Percentiles rank a stretch among this genome's conserved stretches.
phyloP scores from a whole-genome alignment of 2,888 invertebrate species.

The Pammene aurita region DNA sequence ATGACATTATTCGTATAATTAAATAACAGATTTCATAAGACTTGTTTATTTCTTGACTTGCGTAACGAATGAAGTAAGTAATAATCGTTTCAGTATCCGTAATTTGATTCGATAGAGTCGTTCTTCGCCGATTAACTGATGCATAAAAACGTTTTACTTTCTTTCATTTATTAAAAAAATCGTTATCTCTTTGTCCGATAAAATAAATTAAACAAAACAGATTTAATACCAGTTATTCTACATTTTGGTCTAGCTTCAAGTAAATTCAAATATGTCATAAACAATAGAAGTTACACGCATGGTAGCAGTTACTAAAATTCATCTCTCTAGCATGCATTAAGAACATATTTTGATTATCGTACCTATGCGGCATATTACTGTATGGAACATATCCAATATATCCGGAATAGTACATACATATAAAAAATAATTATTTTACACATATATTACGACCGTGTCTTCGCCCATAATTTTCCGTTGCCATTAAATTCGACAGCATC shows the following conservation, averaged over 20 bases:
- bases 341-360: no score
- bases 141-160: conserved; percentile 8
- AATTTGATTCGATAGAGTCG: conserved; percentile 24
- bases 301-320: no score
- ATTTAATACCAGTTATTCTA: no score
- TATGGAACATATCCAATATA: no score
- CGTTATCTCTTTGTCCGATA: not conserved
- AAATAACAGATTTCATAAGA: conserved; percentile 10
- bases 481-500: conserved; percentile 13
- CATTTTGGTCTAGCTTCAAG: no score
- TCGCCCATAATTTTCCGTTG: not conserved
- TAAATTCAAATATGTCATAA: no score
- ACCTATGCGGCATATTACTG: no score
- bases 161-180: conserved; percentile 9
- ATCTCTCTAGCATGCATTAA: no score
- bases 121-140: conserved; percentile 20
- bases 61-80: conserved; percentile 19
- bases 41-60: not conserved
- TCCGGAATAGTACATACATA: no score
- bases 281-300: no score
- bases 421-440: not conserved
- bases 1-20: no score
- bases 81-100: conserved; percentile 23
- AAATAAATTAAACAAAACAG: no score
- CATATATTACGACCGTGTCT: not conserved